Evolutionary conservation across 1,140 invertebrate genomes (phyloP).

Genomic region (Hermatobates lingyangjiaoensis): DNA sequence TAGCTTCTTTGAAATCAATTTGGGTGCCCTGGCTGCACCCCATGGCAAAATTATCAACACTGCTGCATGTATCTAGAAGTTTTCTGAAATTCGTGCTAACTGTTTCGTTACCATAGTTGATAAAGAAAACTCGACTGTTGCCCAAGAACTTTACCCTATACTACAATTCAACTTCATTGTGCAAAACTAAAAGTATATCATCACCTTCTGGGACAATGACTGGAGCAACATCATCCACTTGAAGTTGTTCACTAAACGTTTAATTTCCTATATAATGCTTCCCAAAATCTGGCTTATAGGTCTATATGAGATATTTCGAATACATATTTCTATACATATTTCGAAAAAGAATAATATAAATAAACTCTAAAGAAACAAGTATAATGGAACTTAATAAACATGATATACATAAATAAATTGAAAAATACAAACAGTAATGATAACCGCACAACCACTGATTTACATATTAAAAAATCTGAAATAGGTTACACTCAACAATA

Average conservation of each 20-base stretch:
- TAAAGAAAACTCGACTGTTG: conserved; percentile 31
- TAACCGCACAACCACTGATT: too few species aligned
- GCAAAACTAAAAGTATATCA: conserved; percentile 40
- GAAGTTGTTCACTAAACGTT: conserved; percentile 29
- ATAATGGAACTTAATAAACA: too few species aligned
- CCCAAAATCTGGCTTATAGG: too few species aligned
- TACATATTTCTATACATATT: too few species aligned
- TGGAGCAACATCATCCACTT: conserved; percentile 2
- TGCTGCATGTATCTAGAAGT: conserved; percentile 3
- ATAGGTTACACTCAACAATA: too few species aligned
- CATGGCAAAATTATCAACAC: background rate
- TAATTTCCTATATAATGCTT: too few species aligned
- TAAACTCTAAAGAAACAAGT: too few species aligned
- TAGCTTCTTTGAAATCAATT: background rate
- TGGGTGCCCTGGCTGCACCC: background rate
- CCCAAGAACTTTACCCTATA: conserved; percentile 42
- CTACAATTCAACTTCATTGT: conserved; percentile 38
- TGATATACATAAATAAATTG: too few species aligned
- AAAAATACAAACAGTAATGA: too few species aligned
- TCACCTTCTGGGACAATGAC: conserved; percentile 18
- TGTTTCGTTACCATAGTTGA: conserved; percentile 37
- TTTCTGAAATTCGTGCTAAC: conserved; percentile 16
- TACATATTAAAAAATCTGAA: too few species aligned
- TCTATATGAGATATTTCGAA: too few species aligned
- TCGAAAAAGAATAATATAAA: too few species aligned